Percentiles rank a stretch among this genome's conserved stretches.
Conservation (phyloP, 2,888 invertebrate genomes). For the Pheosia tremula region DNA sequence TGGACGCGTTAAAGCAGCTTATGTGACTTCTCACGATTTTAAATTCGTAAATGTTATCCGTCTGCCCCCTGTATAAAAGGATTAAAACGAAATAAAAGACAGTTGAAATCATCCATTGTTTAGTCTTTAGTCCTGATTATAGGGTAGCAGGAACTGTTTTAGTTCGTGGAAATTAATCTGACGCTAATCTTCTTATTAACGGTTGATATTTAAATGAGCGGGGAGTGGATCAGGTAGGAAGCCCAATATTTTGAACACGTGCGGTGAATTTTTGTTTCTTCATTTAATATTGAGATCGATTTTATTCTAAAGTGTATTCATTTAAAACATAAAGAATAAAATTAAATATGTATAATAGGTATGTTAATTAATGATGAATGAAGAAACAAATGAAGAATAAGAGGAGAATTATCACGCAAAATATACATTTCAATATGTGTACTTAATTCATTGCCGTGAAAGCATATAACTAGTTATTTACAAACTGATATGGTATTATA, state of each 20-base stretch:
- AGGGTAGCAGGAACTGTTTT: conserved; percentile 4
- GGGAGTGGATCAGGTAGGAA: background rate
- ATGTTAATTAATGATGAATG: background rate
- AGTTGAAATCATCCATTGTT: background rate
- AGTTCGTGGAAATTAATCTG: background rate
- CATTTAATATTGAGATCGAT: too few species aligned
- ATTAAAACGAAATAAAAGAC: conserved; percentile 6
- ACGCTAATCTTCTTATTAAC: conserved; percentile 4
- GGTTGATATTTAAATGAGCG: conserved; percentile 1
- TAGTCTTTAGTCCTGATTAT: conserved; percentile 6
- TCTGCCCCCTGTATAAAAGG: conserved; percentile 1
- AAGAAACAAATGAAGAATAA: background rate
- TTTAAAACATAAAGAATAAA: background rate
- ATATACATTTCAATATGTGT: too few species aligned
- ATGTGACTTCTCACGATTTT: conserved; percentile 11
- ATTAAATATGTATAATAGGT: background rate
- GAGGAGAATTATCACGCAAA: too few species aligned
- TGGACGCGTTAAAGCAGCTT: background rate
- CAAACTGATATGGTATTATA: too few species aligned
- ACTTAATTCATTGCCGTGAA: too few species aligned
- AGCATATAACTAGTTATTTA: too few species aligned
- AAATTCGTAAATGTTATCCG: conserved; percentile 18
- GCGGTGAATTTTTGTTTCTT: background rate
- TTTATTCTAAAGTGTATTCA: background rate
- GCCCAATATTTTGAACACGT: conserved; percentile 1